Evolutionary conservation across 2,797 vertebrate species (phyloP).

Genomic region (Sarcoramphus papa): DNA sequence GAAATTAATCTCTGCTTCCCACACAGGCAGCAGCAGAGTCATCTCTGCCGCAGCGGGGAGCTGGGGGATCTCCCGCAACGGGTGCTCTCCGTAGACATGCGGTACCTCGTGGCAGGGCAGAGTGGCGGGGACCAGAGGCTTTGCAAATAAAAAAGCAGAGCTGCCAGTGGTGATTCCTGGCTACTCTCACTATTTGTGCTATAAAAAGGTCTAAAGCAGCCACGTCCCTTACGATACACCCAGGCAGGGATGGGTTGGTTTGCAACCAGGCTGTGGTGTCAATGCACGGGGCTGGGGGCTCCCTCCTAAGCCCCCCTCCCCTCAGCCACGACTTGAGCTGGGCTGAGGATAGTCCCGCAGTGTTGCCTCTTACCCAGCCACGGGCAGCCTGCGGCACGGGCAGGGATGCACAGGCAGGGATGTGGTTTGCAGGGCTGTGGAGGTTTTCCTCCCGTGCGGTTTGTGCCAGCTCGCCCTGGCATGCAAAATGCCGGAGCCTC

Average conservation of each 20-base stretch:
- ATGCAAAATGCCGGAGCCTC: accelerated
- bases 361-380: background rate
- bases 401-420: background rate
- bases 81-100: accelerated
- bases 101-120: background rate
- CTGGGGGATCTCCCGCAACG: background rate
- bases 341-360: accelerated
- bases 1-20: background rate
- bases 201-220: background rate
- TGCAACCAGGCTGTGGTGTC: background rate
- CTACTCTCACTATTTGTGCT: accelerated
- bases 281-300: background rate
- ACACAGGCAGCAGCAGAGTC: background rate
- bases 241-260: background rate
- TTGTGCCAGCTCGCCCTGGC: background rate
- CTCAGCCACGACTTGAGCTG: accelerated
- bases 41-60: background rate
- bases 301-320: background rate
- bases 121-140: accelerated
- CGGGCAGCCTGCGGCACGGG: background rate
- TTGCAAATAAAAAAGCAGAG: background rate
- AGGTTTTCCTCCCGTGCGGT: accelerated
- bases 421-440: background rate
- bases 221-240: too few species aligned
- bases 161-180: accelerated